A percentile compares a stretch with the other conserved stretches of the same genome.
These are phyloP conservation scores for Rhodinocichla rosea DNA, from an alignment of 2,113 vertebrate genomes.

Conservation along the genomic window DNA sequence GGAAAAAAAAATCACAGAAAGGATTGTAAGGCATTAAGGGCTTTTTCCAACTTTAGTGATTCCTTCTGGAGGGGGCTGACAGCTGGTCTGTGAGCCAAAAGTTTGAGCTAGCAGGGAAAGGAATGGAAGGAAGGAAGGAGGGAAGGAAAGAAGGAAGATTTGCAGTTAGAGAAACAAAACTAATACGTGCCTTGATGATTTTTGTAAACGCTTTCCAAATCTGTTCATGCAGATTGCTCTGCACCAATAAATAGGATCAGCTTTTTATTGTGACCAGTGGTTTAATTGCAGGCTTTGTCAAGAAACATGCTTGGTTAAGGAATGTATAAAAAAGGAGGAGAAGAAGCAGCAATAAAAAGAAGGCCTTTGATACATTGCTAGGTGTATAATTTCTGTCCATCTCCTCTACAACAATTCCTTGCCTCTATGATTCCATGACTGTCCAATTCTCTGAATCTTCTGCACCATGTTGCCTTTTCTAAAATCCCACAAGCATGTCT, in stretches of 20 bases:
- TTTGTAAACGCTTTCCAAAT: not conserved
- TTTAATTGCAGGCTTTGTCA: not conserved
- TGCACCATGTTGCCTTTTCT: not conserved
- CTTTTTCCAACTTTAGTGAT: not conserved
- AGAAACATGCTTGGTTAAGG: not conserved
- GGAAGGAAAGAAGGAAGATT: not conserved
- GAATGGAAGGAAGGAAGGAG: not conserved
- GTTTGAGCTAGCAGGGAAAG: not conserved
- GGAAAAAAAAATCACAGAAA: too few species aligned
- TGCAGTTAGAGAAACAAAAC: not conserved
- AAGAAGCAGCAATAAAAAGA: not conserved
- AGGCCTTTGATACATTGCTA: not conserved
- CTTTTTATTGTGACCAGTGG: not conserved
- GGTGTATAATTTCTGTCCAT: not conserved
- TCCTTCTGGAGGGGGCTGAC: not conserved
- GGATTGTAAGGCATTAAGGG: not conserved
- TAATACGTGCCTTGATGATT: not conserved
- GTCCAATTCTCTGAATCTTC: not conserved
- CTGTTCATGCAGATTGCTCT: not conserved
- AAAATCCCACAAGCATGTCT: fast-evolving
- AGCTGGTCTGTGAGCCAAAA: not conserved
- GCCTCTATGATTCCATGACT: too few species aligned
- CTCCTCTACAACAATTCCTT: not conserved
- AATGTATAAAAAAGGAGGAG: not conserved
- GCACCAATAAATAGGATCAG: not conserved